Conservation (phyloP, 2,113 vertebrate genomes). For the Paratilapia polleni region DNA sequence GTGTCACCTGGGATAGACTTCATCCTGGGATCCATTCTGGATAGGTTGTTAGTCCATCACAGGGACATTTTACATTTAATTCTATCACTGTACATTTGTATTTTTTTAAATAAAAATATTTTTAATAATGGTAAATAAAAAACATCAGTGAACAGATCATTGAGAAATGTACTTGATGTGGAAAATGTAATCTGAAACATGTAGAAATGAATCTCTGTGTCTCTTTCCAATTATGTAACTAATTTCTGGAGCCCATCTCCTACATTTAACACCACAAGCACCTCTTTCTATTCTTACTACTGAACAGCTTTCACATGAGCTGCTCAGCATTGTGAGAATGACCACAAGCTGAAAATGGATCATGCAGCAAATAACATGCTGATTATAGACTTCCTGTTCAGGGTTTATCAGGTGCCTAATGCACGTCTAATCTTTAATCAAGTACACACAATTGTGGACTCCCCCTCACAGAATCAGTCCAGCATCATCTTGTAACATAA, state of each 20-base stretch:
- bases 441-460: conserved; percentile 35
- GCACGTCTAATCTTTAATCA: conserved; percentile 62
- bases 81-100: not conserved
- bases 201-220: not conserved
- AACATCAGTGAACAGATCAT: not conserved
- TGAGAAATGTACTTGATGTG: not conserved
- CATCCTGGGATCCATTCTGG: not conserved
- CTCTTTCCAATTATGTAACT: not conserved
- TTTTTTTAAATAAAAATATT: not conserved
- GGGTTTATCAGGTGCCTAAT: conserved; percentile 60
- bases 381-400: conserved; percentile 36
- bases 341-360: conserved; percentile 28
- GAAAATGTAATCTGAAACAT: not conserved
- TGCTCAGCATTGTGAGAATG: not conserved
- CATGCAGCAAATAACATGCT: not conserved
- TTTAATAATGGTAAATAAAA: not conserved
- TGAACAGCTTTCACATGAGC: conserved; percentile 17
- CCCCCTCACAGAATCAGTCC: conserved; percentile 13
- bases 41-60: not conserved
- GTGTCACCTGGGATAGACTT: not conserved
- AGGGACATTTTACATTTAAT: not conserved
- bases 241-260: not conserved
- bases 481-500: conserved; percentile 26
- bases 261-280: not conserved
- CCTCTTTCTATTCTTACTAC: not conserved